Base-by-base conservation (phyloP, 2,113 vertebrate genomes). In the Murina feae region DNA sequence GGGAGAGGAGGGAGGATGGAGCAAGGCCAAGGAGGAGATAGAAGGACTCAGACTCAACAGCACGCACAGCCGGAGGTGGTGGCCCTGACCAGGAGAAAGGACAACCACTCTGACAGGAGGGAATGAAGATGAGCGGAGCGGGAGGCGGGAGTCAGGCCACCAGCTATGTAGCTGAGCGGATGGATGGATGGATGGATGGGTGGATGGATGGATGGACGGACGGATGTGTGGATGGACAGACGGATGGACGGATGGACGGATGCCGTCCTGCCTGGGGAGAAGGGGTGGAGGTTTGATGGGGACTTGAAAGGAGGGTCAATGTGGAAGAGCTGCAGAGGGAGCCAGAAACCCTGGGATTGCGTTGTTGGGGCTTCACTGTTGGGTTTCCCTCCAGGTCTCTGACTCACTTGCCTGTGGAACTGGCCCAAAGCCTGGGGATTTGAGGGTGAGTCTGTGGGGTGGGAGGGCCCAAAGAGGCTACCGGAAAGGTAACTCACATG, bases 381-480 rank as follows among this genome's bases (percentile, higher is more conserved):
- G 18, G n/a, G 39, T 39, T 30, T 79, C 60, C 35, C 53, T 39
- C n/a, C 60, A 28, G 7, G 18, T 91, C 55, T 75, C 44, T 35
- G 9, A 42, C 1, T 53, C 30, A 16, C 21, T n/a, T 5, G 47
- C 58, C 5, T 5, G 0, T 32, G 37, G 71, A 21, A 21, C 25
- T 32, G 39, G 32, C 63, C 42, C 21, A n/a, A 8, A 0, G 1
- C 39, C 39, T 5, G n/a, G 51, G 5, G 20, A 14, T 28, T 1
- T 10, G 30, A 71, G 60, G 30, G 6, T 14, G 30, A 49, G 9
- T 49, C 35, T 42, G 63, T 39, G 14, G 28, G 28, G 72, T 25
- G 25, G 75, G 55, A 75, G 55, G 78, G n/a, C 16, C 9, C 21
- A 2, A 37, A 25, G 10, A 68, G 20, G 37, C 60, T 16, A 2